phyloP scores from a whole-genome alignment of 2,888 invertebrate genomes.

The Dioctria linearis region DNA sequence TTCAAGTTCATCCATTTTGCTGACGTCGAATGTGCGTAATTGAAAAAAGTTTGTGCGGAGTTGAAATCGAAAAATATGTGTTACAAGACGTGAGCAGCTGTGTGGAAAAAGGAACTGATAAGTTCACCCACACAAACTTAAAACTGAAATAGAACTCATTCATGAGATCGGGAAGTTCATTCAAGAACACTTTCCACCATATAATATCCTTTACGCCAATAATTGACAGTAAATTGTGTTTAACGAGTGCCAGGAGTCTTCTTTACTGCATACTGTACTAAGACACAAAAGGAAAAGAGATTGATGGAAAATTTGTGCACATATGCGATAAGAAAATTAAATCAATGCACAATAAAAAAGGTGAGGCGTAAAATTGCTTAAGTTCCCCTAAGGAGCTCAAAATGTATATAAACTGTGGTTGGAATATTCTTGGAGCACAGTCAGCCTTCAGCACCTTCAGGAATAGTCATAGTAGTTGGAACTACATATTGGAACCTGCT shows the following conservation, averaged over 20 bases:
- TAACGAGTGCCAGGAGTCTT: conserved; percentile 4
- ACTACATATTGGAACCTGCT: too few relatives aligned
- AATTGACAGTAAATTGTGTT: conserved; percentile 45
- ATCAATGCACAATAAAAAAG: conserved; percentile 20
- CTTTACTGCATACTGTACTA: neutral
- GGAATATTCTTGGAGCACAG: conserved; percentile 13
- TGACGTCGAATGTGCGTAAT: conserved; percentile 23
- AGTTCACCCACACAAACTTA: conserved; percentile 10
- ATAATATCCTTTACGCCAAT: neutral
- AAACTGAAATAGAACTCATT: neutral
- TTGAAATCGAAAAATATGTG: neutral
- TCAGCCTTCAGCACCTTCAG: conserved; percentile 24
- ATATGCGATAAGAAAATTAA: conserved; percentile 52
- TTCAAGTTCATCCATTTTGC: neutral
- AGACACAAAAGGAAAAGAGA: neutral
- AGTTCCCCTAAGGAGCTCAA: neutral
- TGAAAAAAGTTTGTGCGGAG: neutral
- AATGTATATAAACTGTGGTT: conserved; percentile 13
- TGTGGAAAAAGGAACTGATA: conserved; percentile 35
- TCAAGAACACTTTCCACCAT: too few relatives aligned
- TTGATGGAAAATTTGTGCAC: conserved; percentile 37
- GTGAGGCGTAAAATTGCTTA: conserved; percentile 40
- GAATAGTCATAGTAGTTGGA: neutral
- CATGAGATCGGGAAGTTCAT: neutral
- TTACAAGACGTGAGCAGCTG: conserved; percentile 10